phyloP scores from a whole-genome alignment of 2,797 vertebrate species.

The Sebastes elongatus region DNA sequence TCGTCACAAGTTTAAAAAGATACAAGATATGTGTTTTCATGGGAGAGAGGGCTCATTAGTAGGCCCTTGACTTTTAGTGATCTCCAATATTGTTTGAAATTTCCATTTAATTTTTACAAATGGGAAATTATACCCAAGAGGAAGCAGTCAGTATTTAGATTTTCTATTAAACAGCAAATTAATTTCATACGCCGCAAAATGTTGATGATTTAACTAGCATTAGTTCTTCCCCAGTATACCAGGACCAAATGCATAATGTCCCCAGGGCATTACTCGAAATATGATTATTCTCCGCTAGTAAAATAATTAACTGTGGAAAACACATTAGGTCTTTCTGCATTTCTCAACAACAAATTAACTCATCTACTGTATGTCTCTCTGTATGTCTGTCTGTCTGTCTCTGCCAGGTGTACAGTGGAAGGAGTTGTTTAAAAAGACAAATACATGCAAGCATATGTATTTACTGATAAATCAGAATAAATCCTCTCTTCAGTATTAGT shows the following conservation, averaged over 20 bases:
- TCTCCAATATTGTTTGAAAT: slow-evolving; percentile 36
- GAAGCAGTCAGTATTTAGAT: slow-evolving; percentile 36
- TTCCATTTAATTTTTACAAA: slow-evolving; percentile 49
- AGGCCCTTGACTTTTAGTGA: slow-evolving; percentile 41
- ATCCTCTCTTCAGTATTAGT: background rate
- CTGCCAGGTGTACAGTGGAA: background rate
- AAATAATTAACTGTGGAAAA: slow-evolving; percentile 60
- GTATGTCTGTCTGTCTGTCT: background rate
- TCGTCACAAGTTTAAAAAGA: background rate
- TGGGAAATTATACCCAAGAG: slow-evolving; percentile 50
- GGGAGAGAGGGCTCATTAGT: slow-evolving; percentile 18
- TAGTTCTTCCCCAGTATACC: slow-evolving; percentile 27
- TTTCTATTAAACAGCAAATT: slow-evolving; percentile 60
- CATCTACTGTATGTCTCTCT: background rate
- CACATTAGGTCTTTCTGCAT: slow-evolving; percentile 38
- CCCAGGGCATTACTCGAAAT: slow-evolving; percentile 34
- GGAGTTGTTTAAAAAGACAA: background rate
- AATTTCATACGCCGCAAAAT: slow-evolving; percentile 35
- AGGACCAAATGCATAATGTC: slow-evolving; percentile 35
- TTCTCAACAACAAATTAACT: slow-evolving; percentile 15
- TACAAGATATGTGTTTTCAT: slow-evolving; percentile 16
- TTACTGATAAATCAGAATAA: background rate
- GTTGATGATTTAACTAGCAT: slow-evolving; percentile 46
- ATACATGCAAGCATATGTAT: background rate
- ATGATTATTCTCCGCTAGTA: slow-evolving; percentile 37